These are phyloP conservation scores for Trididemnum miniatum DNA, from an alignment of 23 tunicate genomes.

Conservation along the genomic window DNA sequence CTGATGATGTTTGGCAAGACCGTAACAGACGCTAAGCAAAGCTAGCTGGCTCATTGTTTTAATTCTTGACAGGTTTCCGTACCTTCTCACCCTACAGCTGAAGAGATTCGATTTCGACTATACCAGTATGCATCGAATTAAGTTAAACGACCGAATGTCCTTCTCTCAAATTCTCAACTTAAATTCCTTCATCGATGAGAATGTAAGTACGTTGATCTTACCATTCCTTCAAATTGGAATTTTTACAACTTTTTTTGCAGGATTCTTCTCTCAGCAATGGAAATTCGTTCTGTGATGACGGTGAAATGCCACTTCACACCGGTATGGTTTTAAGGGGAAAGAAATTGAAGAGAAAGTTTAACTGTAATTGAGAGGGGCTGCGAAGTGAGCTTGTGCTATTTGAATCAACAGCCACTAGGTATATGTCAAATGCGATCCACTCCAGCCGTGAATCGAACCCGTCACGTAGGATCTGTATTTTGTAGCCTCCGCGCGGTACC, in stretches of 20 bases:
- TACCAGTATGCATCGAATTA: constrained; percentile 75
- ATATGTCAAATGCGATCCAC: too few relatives aligned
- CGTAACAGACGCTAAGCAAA: too few relatives aligned
- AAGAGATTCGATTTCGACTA: constrained; percentile 91
- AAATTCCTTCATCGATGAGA: constrained; percentile 60
- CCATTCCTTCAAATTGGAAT: not conserved
- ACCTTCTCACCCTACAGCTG: constrained; percentile 83
- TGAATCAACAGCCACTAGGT: too few relatives aligned
- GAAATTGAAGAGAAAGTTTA: too few relatives aligned
- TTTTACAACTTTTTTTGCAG: not conserved
- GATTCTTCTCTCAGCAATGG: constrained; percentile 2
- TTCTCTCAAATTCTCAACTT: constrained; percentile 78
- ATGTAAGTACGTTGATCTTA: constrained; percentile 15
- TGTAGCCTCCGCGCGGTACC: too few relatives aligned
- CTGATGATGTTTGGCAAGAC: too few relatives aligned
- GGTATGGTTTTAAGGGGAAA: too few relatives aligned
- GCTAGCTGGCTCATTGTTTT: too few relatives aligned
- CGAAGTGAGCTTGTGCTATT: too few relatives aligned
- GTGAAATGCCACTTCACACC: not conserved
- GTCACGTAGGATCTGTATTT: too few relatives aligned
- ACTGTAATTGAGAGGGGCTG: too few relatives aligned
- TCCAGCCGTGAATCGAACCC: too few relatives aligned
- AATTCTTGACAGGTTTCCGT: constrained; percentile 60
- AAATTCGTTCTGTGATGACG: constrained; percentile 12
- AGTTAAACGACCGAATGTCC: constrained; percentile 78